Evolutionary conservation across 2,888 invertebrate species (phyloP).

Genomic region (Perizoma affinitatum): DNA sequence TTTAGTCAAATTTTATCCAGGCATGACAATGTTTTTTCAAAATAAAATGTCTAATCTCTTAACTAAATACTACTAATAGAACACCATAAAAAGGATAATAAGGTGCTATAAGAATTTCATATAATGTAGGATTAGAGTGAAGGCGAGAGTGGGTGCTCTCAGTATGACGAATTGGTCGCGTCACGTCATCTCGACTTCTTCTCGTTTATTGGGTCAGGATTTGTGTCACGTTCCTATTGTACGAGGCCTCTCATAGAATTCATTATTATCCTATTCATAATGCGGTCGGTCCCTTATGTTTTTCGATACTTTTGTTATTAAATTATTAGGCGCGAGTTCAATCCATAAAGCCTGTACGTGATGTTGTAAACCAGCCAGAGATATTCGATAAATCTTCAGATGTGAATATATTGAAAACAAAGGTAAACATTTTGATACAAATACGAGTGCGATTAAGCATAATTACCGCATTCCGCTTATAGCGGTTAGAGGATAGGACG

Average conservation of each 20-base stretch:
- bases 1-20: constrained; percentile 4
- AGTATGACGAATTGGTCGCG: constrained; percentile 53
- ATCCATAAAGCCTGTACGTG: constrained; percentile 29
- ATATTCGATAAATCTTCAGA: constrained; percentile 12
- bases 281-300: constrained; percentile 41
- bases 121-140: constrained; percentile 27
- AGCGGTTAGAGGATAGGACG: constrained; percentile 42
- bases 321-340: constrained; percentile 39
- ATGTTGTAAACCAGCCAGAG: constrained; percentile 21
- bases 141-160: constrained; percentile 46
- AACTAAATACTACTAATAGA: constrained; percentile 15
- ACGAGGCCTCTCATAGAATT: constrained; percentile 59
- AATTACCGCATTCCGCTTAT: constrained; percentile 37
- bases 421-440: constrained; percentile 29
- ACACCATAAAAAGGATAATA: constrained; percentile 11
- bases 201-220: constrained; percentile 62
- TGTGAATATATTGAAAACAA: constrained; percentile 22
- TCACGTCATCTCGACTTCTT: constrained; percentile 44
- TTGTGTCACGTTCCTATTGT: constrained; percentile 63
- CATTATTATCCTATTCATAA: constrained; percentile 59
- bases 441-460: constrained; percentile 35
- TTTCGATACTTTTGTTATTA: constrained; percentile 50
- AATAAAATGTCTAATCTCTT: constrained; percentile 14
- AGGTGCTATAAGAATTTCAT: constrained; percentile 25
- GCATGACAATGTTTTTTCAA: constrained; percentile 1